Conservation (phyloP, 1,140 invertebrate genomes). For the Anastatus disparis region DNA sequence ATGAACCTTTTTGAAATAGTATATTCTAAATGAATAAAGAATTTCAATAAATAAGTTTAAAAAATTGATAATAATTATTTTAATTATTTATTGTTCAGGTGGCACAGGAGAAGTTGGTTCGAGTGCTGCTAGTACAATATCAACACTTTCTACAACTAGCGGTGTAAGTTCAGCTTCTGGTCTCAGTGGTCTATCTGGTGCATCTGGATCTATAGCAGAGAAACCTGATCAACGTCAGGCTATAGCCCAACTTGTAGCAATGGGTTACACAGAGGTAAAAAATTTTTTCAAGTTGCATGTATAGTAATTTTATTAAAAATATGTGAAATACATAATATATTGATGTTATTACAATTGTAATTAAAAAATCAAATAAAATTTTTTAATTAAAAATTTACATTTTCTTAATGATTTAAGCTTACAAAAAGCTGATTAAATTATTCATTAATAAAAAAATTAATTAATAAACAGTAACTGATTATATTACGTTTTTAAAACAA, state of each 20-base stretch:
- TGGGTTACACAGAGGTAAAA: constrained; percentile 76
- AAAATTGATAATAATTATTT: neutral
- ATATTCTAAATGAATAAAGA: neutral
- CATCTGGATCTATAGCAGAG: constrained; percentile 62
- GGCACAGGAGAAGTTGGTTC: constrained; percentile 72
- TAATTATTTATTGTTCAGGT: no score
- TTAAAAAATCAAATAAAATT: no score
- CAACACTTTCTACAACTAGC: constrained; percentile 74
- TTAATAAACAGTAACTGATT: neutral
- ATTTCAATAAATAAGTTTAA: no score
- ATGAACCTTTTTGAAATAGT: neutral
- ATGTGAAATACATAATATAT: no score
- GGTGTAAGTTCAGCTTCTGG: constrained; percentile 75
- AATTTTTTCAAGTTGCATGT: no score
- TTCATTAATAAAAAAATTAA: no score
- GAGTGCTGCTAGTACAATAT: constrained; percentile 80
- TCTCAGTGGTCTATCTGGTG: constrained; percentile 71
- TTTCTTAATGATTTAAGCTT: no score
- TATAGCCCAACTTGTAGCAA: constrained; percentile 70
- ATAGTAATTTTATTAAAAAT: no score
- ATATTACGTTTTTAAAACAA: constrained; percentile 10
- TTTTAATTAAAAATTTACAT: no score
- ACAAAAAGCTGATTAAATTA: no score
- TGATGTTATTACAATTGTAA: no score
- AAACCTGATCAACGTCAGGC: constrained; percentile 68